Evolutionary conservation across 2,888 invertebrate genomes (phyloP).

Genomic region (Agriopis aurantiaria): DNA sequence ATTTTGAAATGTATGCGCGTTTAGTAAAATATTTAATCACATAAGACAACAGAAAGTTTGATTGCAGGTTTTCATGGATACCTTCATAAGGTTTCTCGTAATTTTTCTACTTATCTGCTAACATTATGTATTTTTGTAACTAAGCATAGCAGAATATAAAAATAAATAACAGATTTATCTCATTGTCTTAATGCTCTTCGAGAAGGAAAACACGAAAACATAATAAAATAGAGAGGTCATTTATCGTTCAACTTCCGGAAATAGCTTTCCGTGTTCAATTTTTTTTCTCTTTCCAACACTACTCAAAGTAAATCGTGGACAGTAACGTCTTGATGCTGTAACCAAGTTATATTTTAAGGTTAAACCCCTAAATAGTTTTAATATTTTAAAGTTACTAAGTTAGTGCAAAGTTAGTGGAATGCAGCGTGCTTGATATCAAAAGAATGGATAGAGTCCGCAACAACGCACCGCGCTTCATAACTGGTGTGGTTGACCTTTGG

Average conservation of each 20-base stretch:
- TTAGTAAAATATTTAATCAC: too few species aligned
- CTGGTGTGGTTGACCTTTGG: too few species aligned
- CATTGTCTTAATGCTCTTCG: conserved; percentile 25
- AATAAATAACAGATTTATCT: conserved; percentile 13
- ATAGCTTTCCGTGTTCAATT: conserved; percentile 26
- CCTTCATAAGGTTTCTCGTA: background rate
- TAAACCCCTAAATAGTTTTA: background rate
- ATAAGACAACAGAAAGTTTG: too few species aligned
- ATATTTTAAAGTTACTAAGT: too few species aligned
- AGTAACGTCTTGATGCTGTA: conserved; percentile 35
- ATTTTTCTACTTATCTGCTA: background rate
- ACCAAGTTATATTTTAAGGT: conserved; percentile 36
- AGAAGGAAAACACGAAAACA: conserved; percentile 26
- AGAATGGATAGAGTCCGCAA: too few species aligned
- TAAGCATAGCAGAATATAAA: conserved; percentile 3
- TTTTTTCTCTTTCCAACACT: conserved; percentile 21
- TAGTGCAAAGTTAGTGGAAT: too few species aligned
- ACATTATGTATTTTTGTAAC: conserved; percentile 1
- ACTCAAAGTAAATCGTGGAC: conserved; percentile 33
- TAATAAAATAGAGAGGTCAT: conserved; percentile 34
- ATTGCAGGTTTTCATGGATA: too few species aligned
- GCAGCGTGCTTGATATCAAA: too few species aligned
- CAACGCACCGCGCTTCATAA: too few species aligned
- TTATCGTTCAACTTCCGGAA: conserved; percentile 30
- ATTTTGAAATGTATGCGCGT: too few species aligned